These are phyloP conservation scores for Drosophila watanabei DNA, from an alignment of 1,140 invertebrate genomes.

Conservation along the genomic window DNA sequence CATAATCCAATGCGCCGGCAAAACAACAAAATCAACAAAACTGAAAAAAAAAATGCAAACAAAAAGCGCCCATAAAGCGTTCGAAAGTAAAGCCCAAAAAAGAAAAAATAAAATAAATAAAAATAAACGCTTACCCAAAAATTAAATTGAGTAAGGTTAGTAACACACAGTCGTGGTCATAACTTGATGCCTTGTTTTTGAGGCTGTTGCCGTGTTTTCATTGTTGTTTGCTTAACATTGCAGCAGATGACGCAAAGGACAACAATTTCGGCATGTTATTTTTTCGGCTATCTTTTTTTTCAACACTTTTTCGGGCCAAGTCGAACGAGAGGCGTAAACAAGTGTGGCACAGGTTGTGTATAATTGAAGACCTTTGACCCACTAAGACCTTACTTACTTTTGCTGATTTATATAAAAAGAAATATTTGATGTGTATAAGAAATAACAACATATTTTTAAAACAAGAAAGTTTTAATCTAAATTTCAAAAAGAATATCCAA, in stretches of 20 bases:
- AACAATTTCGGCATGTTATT: conserved; percentile 41
- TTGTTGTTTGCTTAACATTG: conserved; percentile 74
- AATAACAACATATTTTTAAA: background rate
- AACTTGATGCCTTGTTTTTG: conserved; percentile 56
- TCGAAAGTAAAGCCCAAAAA: conserved; percentile 72
- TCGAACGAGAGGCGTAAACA: conserved; percentile 27
- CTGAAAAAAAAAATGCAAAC: conserved; percentile 19
- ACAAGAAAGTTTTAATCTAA: background rate
- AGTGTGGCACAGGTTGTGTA: conserved; percentile 7
- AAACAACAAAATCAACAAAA: conserved; percentile 41
- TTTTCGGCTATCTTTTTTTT: conserved; percentile 19
- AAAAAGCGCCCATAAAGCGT: conserved; percentile 65
- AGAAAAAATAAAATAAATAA: conserved; percentile 21
- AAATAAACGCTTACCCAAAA: conserved; percentile 39
- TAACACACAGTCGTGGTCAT: conserved; percentile 76
- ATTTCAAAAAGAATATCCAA: background rate
- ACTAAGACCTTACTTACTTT: background rate
- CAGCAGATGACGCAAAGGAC: conserved; percentile 74
- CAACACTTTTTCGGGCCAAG: conserved; percentile 8
- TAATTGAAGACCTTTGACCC: conserved; percentile 14
- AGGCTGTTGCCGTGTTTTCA: conserved; percentile 20
- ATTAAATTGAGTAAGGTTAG: conserved; percentile 81
- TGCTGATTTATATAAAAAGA: background rate
- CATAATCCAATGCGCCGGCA: conserved; percentile 69
- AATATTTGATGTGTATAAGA: background rate